These are phyloP conservation scores for Lysiphlebus fabarum DNA, from an alignment of 1,140 invertebrate species.

Conservation along the genomic window DNA sequence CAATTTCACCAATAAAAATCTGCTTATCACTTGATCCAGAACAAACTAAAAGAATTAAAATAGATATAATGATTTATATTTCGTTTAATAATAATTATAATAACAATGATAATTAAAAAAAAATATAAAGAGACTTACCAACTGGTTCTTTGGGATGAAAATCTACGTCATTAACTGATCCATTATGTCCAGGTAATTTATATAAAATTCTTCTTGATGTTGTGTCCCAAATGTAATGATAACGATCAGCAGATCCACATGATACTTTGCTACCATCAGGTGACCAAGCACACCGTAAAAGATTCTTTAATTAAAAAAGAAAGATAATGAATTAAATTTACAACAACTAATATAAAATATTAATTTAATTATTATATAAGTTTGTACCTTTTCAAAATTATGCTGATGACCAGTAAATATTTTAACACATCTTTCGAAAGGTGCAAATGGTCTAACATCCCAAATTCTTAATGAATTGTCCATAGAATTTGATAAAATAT, in stretches of 20 bases:
- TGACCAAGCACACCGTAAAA: constrained; percentile 75
- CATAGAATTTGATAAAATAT: constrained; percentile 95
- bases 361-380: not conserved
- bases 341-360: constrained; percentile 17
- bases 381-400: constrained; percentile 95
- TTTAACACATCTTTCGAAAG: constrained; percentile 90
- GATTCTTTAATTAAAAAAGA: constrained; percentile 57
- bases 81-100: too few species aligned
- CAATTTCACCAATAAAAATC: constrained; percentile 94
- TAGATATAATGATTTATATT: constrained; percentile 19
- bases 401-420: constrained; percentile 92
- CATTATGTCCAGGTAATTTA: constrained; percentile 96
- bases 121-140: constrained; percentile 55
- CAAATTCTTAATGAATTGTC: constrained; percentile 87
- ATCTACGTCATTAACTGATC: constrained; percentile 93
- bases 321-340: constrained; percentile 21
- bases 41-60: constrained; percentile 65
- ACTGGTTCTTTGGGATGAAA: constrained; percentile 96
- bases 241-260: constrained; percentile 91
- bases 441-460: constrained; percentile 78
- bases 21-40: constrained; percentile 96
- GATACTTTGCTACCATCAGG: constrained; percentile 75
- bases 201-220: constrained; percentile 87
- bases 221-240: constrained; percentile 97
- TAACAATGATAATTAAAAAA: too few species aligned